Percentiles rank a stretch among this genome's conserved stretches.
These are phyloP conservation scores for Pachypanchax playfairii DNA, from an alignment of 2,113 vertebrate genomes.

Conservation along the genomic window DNA sequence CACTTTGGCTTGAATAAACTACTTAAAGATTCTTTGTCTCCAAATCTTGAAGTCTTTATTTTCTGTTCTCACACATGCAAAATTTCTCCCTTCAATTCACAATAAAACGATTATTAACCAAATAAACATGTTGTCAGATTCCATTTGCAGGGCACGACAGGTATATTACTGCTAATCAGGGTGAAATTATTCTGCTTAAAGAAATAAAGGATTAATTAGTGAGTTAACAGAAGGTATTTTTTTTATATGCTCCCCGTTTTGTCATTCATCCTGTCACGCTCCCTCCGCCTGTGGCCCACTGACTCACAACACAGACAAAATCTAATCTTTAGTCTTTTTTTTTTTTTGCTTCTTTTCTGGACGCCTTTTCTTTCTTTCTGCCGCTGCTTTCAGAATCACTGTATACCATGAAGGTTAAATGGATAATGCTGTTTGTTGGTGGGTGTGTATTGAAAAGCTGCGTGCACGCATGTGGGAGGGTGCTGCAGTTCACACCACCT, in stretches of 20 bases:
- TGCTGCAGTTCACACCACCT: constrained; percentile 67
- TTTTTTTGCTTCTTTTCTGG: neutral
- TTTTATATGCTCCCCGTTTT: constrained; percentile 16
- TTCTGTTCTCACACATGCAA: neutral
- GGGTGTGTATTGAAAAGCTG: constrained; percentile 32
- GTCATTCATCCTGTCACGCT: constrained; percentile 16
- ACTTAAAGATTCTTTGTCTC: constrained; percentile 42
- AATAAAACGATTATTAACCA: neutral
- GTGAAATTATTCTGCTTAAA: constrained; percentile 40
- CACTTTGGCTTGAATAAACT: constrained; percentile 54
- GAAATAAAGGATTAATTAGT: constrained; percentile 46
- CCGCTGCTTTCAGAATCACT: constrained; percentile 2
- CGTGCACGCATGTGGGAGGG: constrained; percentile 45
- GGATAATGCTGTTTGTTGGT: constrained; percentile 19
- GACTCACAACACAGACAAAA: constrained; percentile 31
- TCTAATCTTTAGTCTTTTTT: neutral
- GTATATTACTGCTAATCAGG: constrained; percentile 23
- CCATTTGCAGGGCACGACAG: constrained; percentile 1
- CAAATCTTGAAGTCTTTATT: constrained; percentile 5
- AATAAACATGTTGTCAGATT: constrained; percentile 3
- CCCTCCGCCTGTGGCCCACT: constrained; percentile 36
- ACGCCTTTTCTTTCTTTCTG: constrained; percentile 25
- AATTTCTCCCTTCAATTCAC: constrained; percentile 2
- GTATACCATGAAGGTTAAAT: constrained; percentile 38
- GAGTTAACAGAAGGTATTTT: constrained; percentile 22